Evolutionary conservation across 2,888 invertebrate species (phyloP), one percentile per base, ranked within the genome.

Genomic region (Diabrotica balteata): DNA sequence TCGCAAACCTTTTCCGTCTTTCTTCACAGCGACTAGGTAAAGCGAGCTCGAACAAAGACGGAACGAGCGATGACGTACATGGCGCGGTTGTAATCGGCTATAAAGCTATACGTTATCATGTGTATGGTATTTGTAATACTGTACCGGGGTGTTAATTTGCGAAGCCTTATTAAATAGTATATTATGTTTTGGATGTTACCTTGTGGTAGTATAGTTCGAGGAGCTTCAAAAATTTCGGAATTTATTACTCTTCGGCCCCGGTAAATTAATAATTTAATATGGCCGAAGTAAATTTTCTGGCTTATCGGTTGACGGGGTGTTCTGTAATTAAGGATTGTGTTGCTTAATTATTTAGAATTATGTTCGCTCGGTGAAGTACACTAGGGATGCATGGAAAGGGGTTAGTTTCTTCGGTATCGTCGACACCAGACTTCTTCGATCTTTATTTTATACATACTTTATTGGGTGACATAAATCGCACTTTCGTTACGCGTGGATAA

Each of bases 141-240:
- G 76, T 76, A 75, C 78, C 78, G 80, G 79, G 80, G 80, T 80
- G 82, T 83, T 83, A 83, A 83, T 83, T 82, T 82, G 80, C 80
- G 77, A 77, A 74, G 76, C 82, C 82, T 84, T 84, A 84, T 84
- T 84, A 84, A 84, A 84, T 84, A 83, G 81, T 84, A 84, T 84
- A 84, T 84, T 84, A 83, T 82, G 83, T 82, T 53, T 82, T 81
- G 81, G 81, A 81, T 80, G 80, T 69, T 67, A 67, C 67, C 67
- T 67, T 67, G 67, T 67, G 67, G 82, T 78, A 81, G 81, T 79
- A 73, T 70, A 72, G 73, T 71, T 69, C 61, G 61, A 9, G 32
- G 10, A 61, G 61, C 45, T 52, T 77, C 79, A 81, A 82, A 82
- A 82, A 82, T 82, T 75, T 70, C 72, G 71, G 79, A 79, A 82